Conservation (phyloP, 2,797 vertebrate species). For the Mus spretus region DNA sequence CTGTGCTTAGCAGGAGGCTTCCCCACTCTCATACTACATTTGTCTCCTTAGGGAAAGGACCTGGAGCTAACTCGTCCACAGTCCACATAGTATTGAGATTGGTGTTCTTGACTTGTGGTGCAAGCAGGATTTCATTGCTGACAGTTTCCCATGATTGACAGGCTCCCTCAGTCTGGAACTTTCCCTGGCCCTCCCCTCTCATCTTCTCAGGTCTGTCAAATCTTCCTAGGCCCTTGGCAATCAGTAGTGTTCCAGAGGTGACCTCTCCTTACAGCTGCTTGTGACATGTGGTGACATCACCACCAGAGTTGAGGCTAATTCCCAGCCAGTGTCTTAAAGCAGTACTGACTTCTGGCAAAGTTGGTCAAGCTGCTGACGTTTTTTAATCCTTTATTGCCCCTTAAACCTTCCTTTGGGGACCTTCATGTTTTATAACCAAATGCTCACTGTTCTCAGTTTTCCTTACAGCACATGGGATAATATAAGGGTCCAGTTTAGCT, state of each 20-base stretch:
- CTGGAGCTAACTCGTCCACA: not conserved
- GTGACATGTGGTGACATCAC: slow-evolving; percentile 62
- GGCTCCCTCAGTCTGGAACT: not conserved
- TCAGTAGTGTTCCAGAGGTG: slow-evolving; percentile 51
- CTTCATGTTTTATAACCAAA: slow-evolving; percentile 5
- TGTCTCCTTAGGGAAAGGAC: not conserved
- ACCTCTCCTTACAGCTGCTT: slow-evolving; percentile 61
- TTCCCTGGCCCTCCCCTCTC: not conserved
- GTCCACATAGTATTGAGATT: not conserved
- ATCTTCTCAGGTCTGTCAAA: not conserved
- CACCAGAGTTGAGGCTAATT: slow-evolving; percentile 60
- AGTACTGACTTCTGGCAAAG: slow-evolving; percentile 13
- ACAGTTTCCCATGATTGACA: not conserved
- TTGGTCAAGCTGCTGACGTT: not conserved
- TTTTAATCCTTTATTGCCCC: not conserved
- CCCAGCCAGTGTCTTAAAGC: slow-evolving; percentile 6
- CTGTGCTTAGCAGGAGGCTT: not conserved
- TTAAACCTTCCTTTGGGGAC: slow-evolving; percentile 1
- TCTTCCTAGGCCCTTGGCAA: not conserved
- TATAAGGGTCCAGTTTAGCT: not conserved
- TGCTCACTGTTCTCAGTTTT: not conserved
- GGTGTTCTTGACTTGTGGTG: not conserved
- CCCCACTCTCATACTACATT: not conserved
- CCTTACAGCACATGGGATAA: not conserved
- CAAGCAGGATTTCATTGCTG: not conserved